Evolutionary conservation across 2,888 invertebrate species (phyloP), one percentile per base, ranked within the genome.

Genomic region (Nipponacmea schrenckii): DNA sequence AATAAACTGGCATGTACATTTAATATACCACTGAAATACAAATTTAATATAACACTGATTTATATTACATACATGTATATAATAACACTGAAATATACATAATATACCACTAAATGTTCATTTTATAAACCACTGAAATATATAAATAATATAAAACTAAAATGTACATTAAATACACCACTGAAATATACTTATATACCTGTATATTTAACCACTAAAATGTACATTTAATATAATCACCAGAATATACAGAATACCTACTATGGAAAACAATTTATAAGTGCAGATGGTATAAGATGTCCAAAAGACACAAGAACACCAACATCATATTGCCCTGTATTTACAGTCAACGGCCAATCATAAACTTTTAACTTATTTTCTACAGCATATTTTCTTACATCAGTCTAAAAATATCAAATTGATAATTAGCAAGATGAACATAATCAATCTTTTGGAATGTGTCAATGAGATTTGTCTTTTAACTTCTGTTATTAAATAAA

Each of bases 281-380:
- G 88, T 69, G 91, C 87, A 77, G 92, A 90, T 56, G 96, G 96
- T 83, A 98, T 95, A 74, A 98, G 90, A 86, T 96, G 93, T 0
- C 98, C 97, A 91, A 98, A 98, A 0, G 97, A 97, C 1, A 95
- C 96, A 44, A 98, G 94, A 67, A 97, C 90, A 5, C 97, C 97
- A 74, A 97, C 89, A 86, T 97, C 94, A 90, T 93, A 96, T 17
- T 87, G 85, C 10, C 68, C 75, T 44, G 64, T 50, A 17, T 77
- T 62, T 17, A 75, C 31, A 7, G 46, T 48, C 7, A 83, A 67
- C 1, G 90, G 87, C 96, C 96, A 96, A 74, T 91, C 86, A 79
- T 93, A 91, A 24, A 93, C 85, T 20, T 86, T 86, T 27, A 95
- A 90, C 48, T 92, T 90, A 81, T 93, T 90, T 26, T 91, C 82